Evolutionary conservation across 2,888 invertebrate species (phyloP).

Genomic region (Thereva unica): DNA sequence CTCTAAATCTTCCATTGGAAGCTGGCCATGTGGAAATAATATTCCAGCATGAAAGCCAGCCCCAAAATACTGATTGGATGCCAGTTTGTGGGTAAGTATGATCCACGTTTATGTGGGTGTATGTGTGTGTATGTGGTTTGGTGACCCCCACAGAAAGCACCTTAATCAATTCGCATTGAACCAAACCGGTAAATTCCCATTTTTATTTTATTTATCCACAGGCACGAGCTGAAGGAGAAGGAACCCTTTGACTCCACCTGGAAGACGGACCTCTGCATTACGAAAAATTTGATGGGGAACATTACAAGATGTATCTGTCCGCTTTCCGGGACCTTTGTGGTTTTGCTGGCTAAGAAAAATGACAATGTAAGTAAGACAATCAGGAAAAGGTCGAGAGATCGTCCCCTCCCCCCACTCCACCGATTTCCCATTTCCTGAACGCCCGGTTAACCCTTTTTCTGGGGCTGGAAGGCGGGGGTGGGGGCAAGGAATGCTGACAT

Average conservation of each 20-base stretch:
- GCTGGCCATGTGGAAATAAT: slow-evolving; percentile 58
- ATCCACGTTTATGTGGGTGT: background rate
- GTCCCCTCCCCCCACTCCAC: background rate
- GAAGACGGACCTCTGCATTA: slow-evolving; percentile 66
- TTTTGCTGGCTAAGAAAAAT: slow-evolving; percentile 64
- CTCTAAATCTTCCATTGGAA: slow-evolving; percentile 55
- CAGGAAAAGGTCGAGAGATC: slow-evolving; percentile 6
- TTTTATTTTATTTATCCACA: slow-evolving; percentile 40
- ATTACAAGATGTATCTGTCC: slow-evolving; percentile 66
- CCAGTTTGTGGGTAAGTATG: slow-evolving; percentile 56
- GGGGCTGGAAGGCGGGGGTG: no score
- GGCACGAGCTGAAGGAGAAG: slow-evolving; percentile 57
- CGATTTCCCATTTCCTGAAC: no score
- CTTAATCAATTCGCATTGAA: no score
- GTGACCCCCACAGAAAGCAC: background rate
- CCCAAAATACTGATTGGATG: slow-evolving; percentile 54
- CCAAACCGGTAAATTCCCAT: no score
- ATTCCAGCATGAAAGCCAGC: slow-evolving; percentile 56
- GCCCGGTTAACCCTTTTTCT: no score
- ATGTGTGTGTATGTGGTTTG: no score
- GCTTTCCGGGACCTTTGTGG: slow-evolving; percentile 66
- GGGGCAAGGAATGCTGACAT: no score
- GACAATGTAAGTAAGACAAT: slow-evolving; percentile 57
- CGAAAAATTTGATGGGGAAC: slow-evolving; percentile 59
- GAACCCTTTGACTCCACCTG: slow-evolving; percentile 63